Evolutionary conservation across 1,140 invertebrate species (phyloP), one percentile per base, ranked within the genome.

Genomic region (Andrena cerasifolii): DNA sequence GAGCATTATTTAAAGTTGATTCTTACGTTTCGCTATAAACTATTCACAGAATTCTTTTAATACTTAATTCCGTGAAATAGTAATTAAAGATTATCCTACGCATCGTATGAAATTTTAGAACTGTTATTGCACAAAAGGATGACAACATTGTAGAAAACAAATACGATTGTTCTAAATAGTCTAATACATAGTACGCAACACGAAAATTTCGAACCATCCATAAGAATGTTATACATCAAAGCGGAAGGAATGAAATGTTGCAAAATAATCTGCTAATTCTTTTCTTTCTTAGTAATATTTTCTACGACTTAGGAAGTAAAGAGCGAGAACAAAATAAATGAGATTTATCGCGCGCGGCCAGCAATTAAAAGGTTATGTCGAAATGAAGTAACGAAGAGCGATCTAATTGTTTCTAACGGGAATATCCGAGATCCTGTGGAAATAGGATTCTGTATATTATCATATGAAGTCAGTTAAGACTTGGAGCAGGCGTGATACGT

Each of bases 301-400:
- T 40, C 31, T 24, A 0, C 56, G 45, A 28, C n/a, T 49, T 43
- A 16, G 14, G 66, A 49, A 10, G 26, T 4, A 16, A 40, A 6
- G 51, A 43, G 26, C 36, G 3, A 56, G 21, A 66, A 53, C 36
- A 40, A 51, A 45, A 33, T 54, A 51, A 72, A 74, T 68, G 33
- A 18, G 18, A 45, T 61, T 49, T 28, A 33, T 61, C 40, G 12
- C n/a, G 40, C 47, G 33, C 5, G 16, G 40, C 26, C n/a, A 49
- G 40, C 4, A 53, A 10, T 26, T 54, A 54, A 77, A 51, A 85
- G 76, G 79, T 85, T 79, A 85, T 82, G 74, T 84, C 21, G 66
- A 63, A 68, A 10, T 40, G 26, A 33, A 56, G 36, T 43, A 75
- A 49, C 51, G 47, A 62, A 28, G 21, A 67, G 53, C 26, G 63